Conservation (phyloP, 2,888 invertebrate species). For the Hedychridium roseum region DNA sequence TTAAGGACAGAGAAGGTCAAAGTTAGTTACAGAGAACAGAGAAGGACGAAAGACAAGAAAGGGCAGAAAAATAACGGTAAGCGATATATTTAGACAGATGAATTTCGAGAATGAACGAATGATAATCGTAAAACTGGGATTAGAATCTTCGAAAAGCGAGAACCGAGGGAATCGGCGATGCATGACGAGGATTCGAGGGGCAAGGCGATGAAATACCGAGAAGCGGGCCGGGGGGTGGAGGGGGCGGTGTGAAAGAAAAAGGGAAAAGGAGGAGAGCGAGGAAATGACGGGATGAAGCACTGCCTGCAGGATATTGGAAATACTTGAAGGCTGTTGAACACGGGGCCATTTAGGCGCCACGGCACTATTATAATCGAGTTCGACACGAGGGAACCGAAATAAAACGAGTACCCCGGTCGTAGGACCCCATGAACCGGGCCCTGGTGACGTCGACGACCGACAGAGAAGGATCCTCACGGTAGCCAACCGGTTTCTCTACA, state of each 20-base stretch:
- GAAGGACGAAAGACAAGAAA: background rate
- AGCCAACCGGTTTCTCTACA: slow-evolving; percentile 3
- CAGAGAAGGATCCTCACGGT: background rate
- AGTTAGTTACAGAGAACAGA: too few relatives aligned
- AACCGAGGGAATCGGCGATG: slow-evolving; percentile 7
- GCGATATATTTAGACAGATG: slow-evolving; percentile 16
- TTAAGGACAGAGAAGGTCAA: too few relatives aligned
- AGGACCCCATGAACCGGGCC: slow-evolving; percentile 30
- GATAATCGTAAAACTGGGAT: too few relatives aligned
- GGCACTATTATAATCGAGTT: slow-evolving; percentile 59
- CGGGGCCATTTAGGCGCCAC: slow-evolving; percentile 52
- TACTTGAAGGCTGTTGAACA: slow-evolving; percentile 60
- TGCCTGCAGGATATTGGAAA: slow-evolving; percentile 63
- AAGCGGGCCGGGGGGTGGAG: slow-evolving; percentile 17
- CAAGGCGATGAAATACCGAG: slow-evolving; percentile 23
- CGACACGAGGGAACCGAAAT: slow-evolving; percentile 43
- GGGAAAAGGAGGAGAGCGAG: too few relatives aligned
- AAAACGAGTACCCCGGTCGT: slow-evolving; percentile 32
- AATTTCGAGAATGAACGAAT: slow-evolving; percentile 13
- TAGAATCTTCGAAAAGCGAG: too few relatives aligned
- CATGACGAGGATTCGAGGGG: slow-evolving; percentile 4
- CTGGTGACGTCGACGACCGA: slow-evolving; percentile 11
- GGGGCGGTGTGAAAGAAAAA: slow-evolving; percentile 22
- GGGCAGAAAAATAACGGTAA: slow-evolving; percentile 3
- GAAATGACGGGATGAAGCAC: slow-evolving; percentile 55